Conservation (phyloP, 2,113 vertebrate species). For the Spea bombifrons region DNA sequence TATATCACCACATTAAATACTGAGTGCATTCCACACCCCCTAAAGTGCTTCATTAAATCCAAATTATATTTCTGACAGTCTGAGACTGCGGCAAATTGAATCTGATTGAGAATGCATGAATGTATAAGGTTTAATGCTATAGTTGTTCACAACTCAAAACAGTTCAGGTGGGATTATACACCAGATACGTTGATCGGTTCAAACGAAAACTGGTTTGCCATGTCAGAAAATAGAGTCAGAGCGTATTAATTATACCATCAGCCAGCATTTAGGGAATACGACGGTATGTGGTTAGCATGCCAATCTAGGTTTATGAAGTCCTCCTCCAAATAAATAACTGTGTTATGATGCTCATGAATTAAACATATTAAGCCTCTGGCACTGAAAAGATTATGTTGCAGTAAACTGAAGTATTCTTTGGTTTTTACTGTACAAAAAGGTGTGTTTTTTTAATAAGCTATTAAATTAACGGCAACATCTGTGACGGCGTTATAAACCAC, state of each 20-base stretch:
- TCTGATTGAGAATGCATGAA: background rate
- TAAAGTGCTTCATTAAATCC: background rate
- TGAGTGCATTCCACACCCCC: background rate
- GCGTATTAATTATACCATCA: background rate
- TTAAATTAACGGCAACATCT: background rate
- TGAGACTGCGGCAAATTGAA: background rate
- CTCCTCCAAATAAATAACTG: constrained; percentile 27
- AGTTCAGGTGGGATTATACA: background rate
- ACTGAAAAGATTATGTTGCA: constrained; percentile 21
- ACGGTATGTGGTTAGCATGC: constrained; percentile 18
- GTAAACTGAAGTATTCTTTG: constrained; percentile 11
- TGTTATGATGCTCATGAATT: constrained; percentile 29
- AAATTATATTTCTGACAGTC: background rate
- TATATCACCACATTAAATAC: background rate
- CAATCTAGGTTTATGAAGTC: constrained; percentile 29
- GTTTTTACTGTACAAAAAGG: constrained; percentile 13
- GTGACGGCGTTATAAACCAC: background rate
- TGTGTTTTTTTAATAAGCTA: constrained; percentile 24
- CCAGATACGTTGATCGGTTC: background rate
- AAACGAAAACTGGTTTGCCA: constrained; percentile 8
- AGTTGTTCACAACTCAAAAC: background rate
- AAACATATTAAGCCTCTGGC: constrained; percentile 24
- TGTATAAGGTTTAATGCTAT: too few species aligned
- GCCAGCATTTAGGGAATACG: constrained; percentile 27
- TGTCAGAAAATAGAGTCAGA: constrained; percentile 17